Percentiles rank a stretch among this genome's conserved stretches.
Evolutionary conservation across 2,888 invertebrate genomes (phyloP).

Genomic region (Drosophila meridionalis): DNA sequence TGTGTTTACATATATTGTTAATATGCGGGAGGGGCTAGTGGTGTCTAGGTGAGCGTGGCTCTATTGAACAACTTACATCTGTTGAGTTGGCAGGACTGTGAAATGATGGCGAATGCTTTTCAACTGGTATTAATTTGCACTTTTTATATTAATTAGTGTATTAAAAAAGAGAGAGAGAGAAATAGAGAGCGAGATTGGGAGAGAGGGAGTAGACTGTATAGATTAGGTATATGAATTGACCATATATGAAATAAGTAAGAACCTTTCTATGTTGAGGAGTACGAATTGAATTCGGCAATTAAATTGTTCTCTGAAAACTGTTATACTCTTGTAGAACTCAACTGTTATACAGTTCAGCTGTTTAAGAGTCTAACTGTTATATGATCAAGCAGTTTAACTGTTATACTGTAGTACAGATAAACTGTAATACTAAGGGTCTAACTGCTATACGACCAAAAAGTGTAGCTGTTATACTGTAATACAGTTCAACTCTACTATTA

Average conservation of each 20-base stretch:
- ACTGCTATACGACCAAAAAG: too few relatives aligned
- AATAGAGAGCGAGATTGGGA: conserved; percentile 1
- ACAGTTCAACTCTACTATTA: background rate
- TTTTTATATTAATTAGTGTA: conserved; percentile 39
- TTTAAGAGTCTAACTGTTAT: background rate
- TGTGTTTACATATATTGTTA: background rate
- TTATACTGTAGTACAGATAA: background rate
- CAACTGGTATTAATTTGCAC: conserved; percentile 80
- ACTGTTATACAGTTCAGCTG: background rate
- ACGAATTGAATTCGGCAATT: background rate
- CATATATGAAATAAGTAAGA: background rate
- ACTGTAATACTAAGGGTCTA: background rate
- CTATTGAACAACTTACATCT: conserved; percentile 74
- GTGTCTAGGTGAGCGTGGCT: conserved; percentile 17
- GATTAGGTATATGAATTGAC: conserved; percentile 11
- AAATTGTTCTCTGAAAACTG: background rate
- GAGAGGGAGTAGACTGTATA: conserved; percentile 24
- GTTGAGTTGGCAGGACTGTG: conserved; percentile 80
- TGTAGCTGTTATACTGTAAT: background rate
- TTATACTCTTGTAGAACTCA: background rate
- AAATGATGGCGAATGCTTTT: conserved; percentile 80
- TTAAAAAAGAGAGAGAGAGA: conserved; percentile 16
- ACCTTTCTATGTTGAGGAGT: background rate
- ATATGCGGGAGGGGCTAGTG: conserved; percentile 1
- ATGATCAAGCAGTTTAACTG: background rate